Conservation (phyloP, 1,140 invertebrate genomes). For the Stegodyphus mimosarum region DNA sequence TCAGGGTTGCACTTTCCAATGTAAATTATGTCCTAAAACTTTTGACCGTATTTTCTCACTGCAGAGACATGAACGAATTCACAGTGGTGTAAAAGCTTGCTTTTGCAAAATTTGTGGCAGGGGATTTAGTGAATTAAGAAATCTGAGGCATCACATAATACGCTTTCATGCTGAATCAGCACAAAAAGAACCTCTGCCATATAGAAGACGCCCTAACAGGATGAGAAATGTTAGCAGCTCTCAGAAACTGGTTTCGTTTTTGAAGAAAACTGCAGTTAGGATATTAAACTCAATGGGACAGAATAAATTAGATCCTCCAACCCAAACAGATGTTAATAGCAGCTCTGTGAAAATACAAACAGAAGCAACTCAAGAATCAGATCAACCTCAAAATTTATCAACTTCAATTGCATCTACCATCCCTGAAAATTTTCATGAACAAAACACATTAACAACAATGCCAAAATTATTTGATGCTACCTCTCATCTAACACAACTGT, state of each 20-base stretch:
- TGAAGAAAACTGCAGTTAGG: constrained; percentile 59
- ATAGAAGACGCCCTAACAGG: constrained; percentile 61
- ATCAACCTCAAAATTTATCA: not conserved
- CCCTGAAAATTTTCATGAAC: constrained; percentile 7
- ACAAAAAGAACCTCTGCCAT: constrained; percentile 65
- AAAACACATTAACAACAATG: constrained; percentile 25
- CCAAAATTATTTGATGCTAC: constrained; percentile 54
- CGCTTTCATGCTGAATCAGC: constrained; percentile 68
- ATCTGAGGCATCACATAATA: constrained; percentile 70
- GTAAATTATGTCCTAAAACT: constrained; percentile 71
- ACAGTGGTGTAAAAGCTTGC: constrained; percentile 68
- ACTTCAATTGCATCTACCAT: not conserved
- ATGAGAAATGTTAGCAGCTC: constrained; percentile 59
- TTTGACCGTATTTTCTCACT: constrained; percentile 72
- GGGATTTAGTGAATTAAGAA: constrained; percentile 70
- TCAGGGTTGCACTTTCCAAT: constrained; percentile 58
- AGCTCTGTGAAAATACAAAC: constrained; percentile 19
- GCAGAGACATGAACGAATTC: constrained; percentile 68
- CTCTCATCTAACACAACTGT: constrained; percentile 41
- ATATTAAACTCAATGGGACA: constrained; percentile 60
- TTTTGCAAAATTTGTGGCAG: constrained; percentile 70
- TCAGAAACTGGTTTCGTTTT: constrained; percentile 61
- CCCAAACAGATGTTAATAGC: not conserved
- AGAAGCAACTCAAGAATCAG: not conserved
- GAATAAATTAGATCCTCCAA: constrained; percentile 36